Conservation (phyloP, 2,888 invertebrate species). For the Panopea generosa region DNA sequence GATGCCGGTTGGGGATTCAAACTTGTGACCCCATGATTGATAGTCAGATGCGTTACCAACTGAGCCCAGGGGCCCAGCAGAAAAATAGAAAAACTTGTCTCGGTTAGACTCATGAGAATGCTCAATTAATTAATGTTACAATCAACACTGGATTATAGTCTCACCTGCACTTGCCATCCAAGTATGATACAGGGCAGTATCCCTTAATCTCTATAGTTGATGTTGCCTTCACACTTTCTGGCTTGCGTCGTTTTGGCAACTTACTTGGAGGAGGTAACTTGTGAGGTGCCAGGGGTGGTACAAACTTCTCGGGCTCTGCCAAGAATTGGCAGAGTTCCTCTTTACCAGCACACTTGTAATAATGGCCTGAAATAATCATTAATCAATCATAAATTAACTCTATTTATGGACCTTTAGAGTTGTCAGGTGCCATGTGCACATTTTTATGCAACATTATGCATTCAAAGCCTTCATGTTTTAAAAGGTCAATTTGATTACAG, state of each 20-base stretch:
- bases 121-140: too few relatives aligned
- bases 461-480: not conserved
- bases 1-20: too few relatives aligned
- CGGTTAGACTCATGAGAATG: too few relatives aligned
- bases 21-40: too few relatives aligned
- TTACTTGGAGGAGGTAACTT: slow-evolving; percentile 80
- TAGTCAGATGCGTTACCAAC: too few relatives aligned
- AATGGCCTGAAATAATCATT: slow-evolving; percentile 81
- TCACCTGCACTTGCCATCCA: slow-evolving; percentile 83
- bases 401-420: too few relatives aligned
- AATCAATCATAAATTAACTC: too few relatives aligned
- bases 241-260: slow-evolving; percentile 78
- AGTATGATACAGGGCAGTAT: slow-evolving; percentile 85
- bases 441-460: not conserved
- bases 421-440: too few relatives aligned
- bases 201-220: slow-evolving; percentile 80
- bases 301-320: slow-evolving; percentile 81
- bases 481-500: too few relatives aligned
- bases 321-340: slow-evolving; percentile 81
- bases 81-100: too few relatives aligned
- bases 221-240: slow-evolving; percentile 73
- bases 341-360: slow-evolving; percentile 83
- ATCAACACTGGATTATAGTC: too few relatives aligned
- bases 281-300: slow-evolving; percentile 82
- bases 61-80: too few relatives aligned